Percentiles rank a stretch among this genome's conserved stretches.
Conservation (phyloP, 2,888 invertebrate species). For the Ischnus inquisitorius region DNA sequence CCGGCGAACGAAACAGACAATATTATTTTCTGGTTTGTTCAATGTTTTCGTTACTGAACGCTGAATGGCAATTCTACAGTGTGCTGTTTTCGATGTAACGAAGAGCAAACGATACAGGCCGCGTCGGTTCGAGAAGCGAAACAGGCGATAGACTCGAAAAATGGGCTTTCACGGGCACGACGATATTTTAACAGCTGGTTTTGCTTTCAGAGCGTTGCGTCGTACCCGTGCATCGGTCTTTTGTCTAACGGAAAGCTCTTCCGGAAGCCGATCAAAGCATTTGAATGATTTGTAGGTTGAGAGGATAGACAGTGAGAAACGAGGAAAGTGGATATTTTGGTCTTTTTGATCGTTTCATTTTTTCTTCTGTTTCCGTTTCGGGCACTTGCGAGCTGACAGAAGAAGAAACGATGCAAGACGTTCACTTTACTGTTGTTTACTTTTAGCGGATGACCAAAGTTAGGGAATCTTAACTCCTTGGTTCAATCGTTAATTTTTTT, state of each 20-base stretch:
- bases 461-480: neutral
- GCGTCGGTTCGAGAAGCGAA: constrained; percentile 6
- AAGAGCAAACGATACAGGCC: constrained; percentile 17
- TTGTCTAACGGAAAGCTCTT: constrained; percentile 15
- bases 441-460: neutral
- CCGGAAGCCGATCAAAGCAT: constrained; percentile 13
- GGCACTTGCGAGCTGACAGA: neutral
- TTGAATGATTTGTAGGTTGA: constrained; percentile 5
- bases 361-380: neutral
- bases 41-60: neutral
- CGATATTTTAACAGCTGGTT: constrained; percentile 68
- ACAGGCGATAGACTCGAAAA: constrained; percentile 27
- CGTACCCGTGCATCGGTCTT: neutral
- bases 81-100: constrained; percentile 15
- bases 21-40: neutral
- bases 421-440: neutral
- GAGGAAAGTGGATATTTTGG: neutral
- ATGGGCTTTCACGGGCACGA: constrained; percentile 44
- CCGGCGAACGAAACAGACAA: no score
- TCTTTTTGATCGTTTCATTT: neutral
- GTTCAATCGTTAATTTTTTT: no score
- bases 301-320: neutral
- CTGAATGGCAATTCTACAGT: neutral
- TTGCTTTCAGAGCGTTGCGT: constrained; percentile 34
- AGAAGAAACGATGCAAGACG: neutral